A percentile compares a stretch with the other conserved stretches of the same genome.
These are phyloP conservation scores for Palythoa caribaeorum DNA, from an alignment of 92 coral and sea anemone genomes.

Conservation along the genomic window DNA sequence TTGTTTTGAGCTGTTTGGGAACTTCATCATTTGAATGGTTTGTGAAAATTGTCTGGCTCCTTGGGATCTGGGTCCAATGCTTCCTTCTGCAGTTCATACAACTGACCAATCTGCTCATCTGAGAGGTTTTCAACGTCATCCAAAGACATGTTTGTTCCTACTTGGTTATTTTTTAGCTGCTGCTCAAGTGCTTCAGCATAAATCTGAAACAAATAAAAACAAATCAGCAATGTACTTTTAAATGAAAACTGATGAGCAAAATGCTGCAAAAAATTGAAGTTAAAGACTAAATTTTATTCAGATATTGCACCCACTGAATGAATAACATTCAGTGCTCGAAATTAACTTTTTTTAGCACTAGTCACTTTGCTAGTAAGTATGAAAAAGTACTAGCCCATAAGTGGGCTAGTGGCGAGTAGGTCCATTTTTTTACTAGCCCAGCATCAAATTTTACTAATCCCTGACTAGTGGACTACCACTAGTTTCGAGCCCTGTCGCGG, in stretches of 20 bases:
- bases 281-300: no score
- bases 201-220: slow-evolving; percentile 2
- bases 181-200: slow-evolving; percentile 45
- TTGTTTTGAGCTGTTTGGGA: background rate
- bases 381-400: no score
- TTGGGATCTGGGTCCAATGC: slow-evolving; percentile 26
- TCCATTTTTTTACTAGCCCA: no score
- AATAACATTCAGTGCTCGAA: no score
- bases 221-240: background rate
- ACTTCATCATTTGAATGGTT: slow-evolving; percentile 22
- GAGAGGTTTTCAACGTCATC: slow-evolving; percentile 16
- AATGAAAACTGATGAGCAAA: background rate
- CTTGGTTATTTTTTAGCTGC: slow-evolving; percentile 7
- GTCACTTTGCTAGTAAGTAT: no score
- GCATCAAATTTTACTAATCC: no score
- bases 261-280: no score
- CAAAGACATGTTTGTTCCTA: slow-evolving; percentile 36
- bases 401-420: no score
- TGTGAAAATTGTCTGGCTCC: slow-evolving; percentile 35
- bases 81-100: slow-evolving; percentile 41
- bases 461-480: no score
- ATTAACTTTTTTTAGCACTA: no score
- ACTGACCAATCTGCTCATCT: slow-evolving; percentile 43
- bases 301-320: no score
- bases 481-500: no score